Percentiles rank a stretch among this genome's conserved stretches.
Conservation (phyloP, 2,113 vertebrate genomes). For the Buteo buteo region DNA sequence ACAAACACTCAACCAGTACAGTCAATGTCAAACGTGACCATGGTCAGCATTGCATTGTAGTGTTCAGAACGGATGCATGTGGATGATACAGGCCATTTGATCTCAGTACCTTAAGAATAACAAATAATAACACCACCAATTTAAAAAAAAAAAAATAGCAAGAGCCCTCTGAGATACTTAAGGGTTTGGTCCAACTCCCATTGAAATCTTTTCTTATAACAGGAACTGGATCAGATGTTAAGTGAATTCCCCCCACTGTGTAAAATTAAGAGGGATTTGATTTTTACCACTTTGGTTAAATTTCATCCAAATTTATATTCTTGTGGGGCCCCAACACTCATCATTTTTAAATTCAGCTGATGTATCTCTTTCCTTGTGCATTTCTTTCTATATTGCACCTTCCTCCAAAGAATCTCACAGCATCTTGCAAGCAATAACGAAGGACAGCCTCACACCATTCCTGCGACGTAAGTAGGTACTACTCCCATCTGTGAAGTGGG, state of each 20-base stretch:
- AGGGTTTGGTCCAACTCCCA: conserved; percentile 37
- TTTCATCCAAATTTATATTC: not conserved
- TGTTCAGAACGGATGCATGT: conserved; percentile 60
- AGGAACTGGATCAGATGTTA: not conserved
- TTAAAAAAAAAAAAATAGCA: not conserved
- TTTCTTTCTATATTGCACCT: conserved; percentile 20
- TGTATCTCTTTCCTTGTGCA: not conserved
- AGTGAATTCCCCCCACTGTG: not conserved
- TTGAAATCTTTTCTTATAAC: not conserved
- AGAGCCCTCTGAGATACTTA: conserved; percentile 31
- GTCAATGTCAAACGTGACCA: conserved; percentile 53
- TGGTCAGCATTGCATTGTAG: conserved; percentile 67
- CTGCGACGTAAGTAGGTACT: not conserved
- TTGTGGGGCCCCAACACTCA: not conserved
- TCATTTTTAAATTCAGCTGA: not conserved
- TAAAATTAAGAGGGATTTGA: not conserved
- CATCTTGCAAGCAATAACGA: not conserved
- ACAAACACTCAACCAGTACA: conserved; percentile 61
- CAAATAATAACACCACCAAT: conserved; percentile 39
- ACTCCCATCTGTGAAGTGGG: not conserved
- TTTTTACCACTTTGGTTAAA: not conserved
- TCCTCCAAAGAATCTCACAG: conserved; percentile 30
- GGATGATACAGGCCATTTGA: conserved; percentile 45
- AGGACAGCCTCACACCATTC: not conserved
- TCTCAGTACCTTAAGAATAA: conserved; percentile 42